phyloP scores from a whole-genome alignment of 2,113 vertebrate species.

The Rhinopomastus cyanomelas region DNA sequence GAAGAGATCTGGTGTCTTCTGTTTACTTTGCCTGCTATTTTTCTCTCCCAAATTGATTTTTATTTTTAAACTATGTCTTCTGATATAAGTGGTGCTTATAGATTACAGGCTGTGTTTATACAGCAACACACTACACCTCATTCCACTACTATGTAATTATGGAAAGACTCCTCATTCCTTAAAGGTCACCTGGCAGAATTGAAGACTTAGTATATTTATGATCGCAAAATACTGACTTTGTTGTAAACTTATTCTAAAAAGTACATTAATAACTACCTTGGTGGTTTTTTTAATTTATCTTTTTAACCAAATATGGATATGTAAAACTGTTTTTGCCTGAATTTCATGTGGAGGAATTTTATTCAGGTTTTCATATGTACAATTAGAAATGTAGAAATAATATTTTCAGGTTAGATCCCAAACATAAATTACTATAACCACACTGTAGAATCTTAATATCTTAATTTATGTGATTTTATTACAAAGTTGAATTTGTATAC shows the following conservation, averaged over 20 bases:
- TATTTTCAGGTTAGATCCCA: not conserved
- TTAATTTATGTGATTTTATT: not conserved
- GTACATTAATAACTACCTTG: not conserved
- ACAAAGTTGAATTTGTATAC: not conserved
- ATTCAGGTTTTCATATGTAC: not conserved
- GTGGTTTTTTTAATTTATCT: no score
- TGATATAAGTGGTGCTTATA: not conserved
- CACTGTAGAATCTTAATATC: not conserved
- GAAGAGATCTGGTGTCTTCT: not conserved
- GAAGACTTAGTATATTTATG: not conserved
- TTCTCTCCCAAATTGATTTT: not conserved
- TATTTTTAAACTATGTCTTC: not conserved
- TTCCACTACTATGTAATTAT: not conserved
- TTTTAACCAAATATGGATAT: not conserved
- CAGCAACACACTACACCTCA: not conserved
- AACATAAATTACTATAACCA: not conserved
- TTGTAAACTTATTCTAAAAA: not conserved
- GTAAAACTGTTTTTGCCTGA: not conserved
- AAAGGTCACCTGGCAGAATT: not conserved
- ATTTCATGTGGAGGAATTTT: not conserved
- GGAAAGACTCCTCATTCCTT: not conserved
- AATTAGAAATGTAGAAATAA: not conserved
- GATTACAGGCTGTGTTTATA: not conserved
- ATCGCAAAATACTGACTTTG: not conserved
- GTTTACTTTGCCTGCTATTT: not conserved